Evolutionary conservation across 2,888 invertebrate genomes (phyloP).

Genomic region (Athripsodes cinereus): DNA sequence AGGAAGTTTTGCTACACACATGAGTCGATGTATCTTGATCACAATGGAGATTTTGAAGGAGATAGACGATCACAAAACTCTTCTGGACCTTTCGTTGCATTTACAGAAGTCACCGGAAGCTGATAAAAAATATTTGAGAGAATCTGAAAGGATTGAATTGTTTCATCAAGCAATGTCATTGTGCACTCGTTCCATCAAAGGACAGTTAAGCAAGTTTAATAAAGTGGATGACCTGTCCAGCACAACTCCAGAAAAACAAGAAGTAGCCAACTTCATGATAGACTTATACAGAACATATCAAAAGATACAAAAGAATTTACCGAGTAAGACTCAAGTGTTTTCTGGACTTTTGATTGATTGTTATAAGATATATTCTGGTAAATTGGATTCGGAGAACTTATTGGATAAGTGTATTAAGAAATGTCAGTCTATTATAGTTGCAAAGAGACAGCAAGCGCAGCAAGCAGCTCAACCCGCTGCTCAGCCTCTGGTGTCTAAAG

Average conservation of each 20-base stretch:
- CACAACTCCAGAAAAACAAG: conserved; percentile 45
- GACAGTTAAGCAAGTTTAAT: conserved; percentile 51
- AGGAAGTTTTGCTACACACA: conserved; percentile 87
- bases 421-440: conserved; percentile 57
- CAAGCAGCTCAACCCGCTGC: conserved; percentile 34
- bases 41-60: conserved; percentile 75
- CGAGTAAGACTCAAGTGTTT: conserved; percentile 54
- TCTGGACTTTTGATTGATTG: conserved; percentile 61
- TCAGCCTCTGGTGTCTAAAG: neutral
- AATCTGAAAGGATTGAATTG: conserved; percentile 75
- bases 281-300: conserved; percentile 64
- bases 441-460: conserved; percentile 52
- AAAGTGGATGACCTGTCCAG: conserved; percentile 45
- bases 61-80: conserved; percentile 70
- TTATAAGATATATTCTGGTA: conserved; percentile 57
- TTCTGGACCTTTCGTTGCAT: conserved; percentile 74
- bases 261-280: conserved; percentile 47
- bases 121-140: conserved; percentile 84
- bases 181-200: conserved; percentile 63
- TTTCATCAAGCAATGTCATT: conserved; percentile 72
- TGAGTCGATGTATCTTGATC: conserved; percentile 77
- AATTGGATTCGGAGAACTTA: conserved; percentile 56
- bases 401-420: conserved; percentile 65
- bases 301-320: conserved; percentile 58
- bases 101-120: conserved; percentile 75